Evolutionary conservation across 2,797 vertebrate species (phyloP).

Genomic region (Erethizon dorsatum): DNA sequence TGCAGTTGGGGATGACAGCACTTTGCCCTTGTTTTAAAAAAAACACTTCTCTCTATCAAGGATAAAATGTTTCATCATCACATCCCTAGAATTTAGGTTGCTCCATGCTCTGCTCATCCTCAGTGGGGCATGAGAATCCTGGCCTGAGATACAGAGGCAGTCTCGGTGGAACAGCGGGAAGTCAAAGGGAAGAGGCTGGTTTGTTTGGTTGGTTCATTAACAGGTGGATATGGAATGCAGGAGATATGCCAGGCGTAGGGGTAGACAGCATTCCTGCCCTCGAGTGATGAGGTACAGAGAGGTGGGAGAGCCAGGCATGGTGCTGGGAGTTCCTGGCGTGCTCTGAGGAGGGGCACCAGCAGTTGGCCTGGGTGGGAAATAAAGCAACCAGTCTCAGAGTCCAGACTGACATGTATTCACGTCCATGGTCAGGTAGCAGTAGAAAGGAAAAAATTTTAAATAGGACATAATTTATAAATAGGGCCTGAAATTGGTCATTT

Average conservation of each 20-base stretch:
- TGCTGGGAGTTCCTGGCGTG: background rate
- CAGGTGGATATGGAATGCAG: background rate
- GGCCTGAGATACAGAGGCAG: background rate
- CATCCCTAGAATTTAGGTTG: background rate
- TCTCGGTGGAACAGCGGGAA: background rate
- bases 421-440: no score
- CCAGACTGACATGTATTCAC: background rate
- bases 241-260: no score
- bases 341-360: background rate
- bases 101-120: background rate
- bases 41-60: constrained; percentile 7
- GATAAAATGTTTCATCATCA: background rate
- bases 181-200: background rate
- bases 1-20: constrained; percentile 19
- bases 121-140: background rate
- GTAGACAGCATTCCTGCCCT: background rate
- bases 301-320: background rate
- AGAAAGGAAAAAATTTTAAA: no score
- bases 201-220: background rate
- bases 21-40: background rate
- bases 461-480: background rate
- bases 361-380: background rate
- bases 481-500: background rate
- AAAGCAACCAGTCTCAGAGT: background rate
- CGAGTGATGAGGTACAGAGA: background rate